Evolutionary conservation across 2,797 vertebrate species (phyloP).

Genomic region (Decapterus maruadsi): DNA sequence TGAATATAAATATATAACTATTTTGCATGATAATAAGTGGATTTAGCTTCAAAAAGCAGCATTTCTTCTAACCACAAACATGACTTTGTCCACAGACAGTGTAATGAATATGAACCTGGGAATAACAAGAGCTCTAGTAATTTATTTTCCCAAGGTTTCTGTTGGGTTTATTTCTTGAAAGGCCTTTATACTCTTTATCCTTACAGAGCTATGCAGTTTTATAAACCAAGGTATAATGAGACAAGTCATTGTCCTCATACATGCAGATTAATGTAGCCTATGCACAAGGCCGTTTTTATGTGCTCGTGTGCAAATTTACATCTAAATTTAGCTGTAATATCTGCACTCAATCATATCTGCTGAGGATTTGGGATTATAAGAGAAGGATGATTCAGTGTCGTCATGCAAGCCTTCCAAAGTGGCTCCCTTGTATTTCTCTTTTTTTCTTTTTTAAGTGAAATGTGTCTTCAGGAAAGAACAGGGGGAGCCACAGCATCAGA

Average conservation of each 20-base stretch:
- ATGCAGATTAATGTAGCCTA: background rate
- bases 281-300: background rate
- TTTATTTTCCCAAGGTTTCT: background rate
- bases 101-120: background rate
- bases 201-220: background rate
- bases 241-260: background rate
- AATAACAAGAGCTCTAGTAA: too few species aligned
- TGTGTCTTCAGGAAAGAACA: background rate
- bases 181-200: background rate
- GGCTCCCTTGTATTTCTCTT: background rate
- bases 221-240: background rate
- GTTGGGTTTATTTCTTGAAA: background rate
- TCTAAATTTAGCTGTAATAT: conserved; percentile 25
- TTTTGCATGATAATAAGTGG: too few species aligned
- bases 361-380: conserved; percentile 32
- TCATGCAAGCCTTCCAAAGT: conserved; percentile 1
- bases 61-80: too few species aligned
- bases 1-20: too few species aligned
- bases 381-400: conserved; percentile 14
- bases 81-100: background rate
- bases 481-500: conserved; percentile 1
- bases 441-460: background rate
- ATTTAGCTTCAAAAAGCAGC: too few species aligned
- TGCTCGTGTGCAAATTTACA: conserved; percentile 1
- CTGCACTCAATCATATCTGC: conserved; percentile 24